Evolutionary conservation across 2,113 vertebrate species (phyloP), one percentile per base, ranked within the genome.

Genomic region (Eira barbara): DNA sequence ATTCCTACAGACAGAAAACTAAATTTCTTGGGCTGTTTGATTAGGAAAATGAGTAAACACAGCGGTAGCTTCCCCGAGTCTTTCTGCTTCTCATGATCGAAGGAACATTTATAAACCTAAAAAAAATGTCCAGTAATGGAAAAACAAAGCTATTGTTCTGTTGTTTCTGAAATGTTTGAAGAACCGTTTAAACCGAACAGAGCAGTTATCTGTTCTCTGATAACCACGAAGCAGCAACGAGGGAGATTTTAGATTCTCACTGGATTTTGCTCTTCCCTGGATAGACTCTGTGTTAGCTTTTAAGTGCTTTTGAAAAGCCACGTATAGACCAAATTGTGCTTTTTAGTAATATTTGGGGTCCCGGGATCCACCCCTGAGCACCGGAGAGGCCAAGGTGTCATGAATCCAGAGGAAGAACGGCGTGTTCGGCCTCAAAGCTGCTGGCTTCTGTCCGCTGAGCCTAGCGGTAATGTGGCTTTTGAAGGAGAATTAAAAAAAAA

Each of bases 301-400:
- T 87, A 89, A 94, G 81, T 88, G 92, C 25, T 87, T 92, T 93
- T 65, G 36, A 52, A 78, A 93, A 86, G 57, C 57, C 18, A 18
- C 67, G 25, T 61, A 2, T 23, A 61, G 42, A 65, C 23, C 55
- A 55, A 10, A 34, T 42, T 65, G 21, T 55, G 47, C 31, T 42
- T 80, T 71, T 73, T 57, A 31, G 74, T 86, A 27, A 80, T 23
- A 59, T 49, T 76, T 42, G 55, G 45, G 76, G 23, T 55, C 71
- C 86, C 55, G 89, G 78, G 81, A 55, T 52, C 42, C 14, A 13
- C 49, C 34, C 29, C 14, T 5, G 61, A 78, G 34, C 1, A 45
- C 65, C 14, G 20, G 76, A 47, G 81, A 76, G 45, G 47, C 89
- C n/a, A 13, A 7, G 20, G n/a, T 9, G 29, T 17, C 61, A 14